Base-by-base conservation (phyloP, 2,888 invertebrate species). In the Dichetophora obliterata region DNA sequence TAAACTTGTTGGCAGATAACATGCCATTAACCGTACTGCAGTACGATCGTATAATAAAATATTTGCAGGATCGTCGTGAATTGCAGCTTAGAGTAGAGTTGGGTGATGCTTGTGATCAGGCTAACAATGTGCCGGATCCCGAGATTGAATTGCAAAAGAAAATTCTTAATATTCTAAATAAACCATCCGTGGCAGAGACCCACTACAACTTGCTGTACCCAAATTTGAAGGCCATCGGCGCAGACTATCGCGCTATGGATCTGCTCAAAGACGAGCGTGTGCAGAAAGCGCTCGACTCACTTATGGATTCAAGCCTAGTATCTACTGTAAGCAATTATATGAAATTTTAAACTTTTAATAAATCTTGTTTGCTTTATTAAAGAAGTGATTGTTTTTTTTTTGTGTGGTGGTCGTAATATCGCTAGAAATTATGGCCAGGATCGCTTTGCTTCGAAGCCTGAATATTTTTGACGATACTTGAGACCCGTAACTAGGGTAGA, bases 401-500 rank as follows among this genome's bases (percentile, higher is more conserved):
- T n/a, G n/a, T 65, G 24, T 27, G 22, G 11, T 43, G 9, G 19
- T 1, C 11, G 8, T 52, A 31, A 5, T 70, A 0, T 2, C 48
- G 24, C 43, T 27, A 61, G 57, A 27, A 57, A 66, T 87, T 88
- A 93, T 11, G 92, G 92, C 92, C 92, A 93, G 0, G 92, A 91
- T 79, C 91, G 90, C 83, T 93, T 93, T 14, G 94, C 94, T 77
- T 88, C 88, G 85, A 93, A 92, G 0, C 95, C 95, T 80, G 91
- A 91, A 88, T 96, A 98, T 88, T 96, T 97, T 85, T 94, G 93
- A 82, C 93, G 94, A 81, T 94, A 88, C 86, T 95, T 95, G 3
- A 98, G 87, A 43, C 97, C 96, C 0, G 95, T 92, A 0, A 98
- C 96, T 75, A 96, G 89, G 0, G 95, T 96, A 1, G 96, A 95